Percentiles rank a stretch among this genome's conserved stretches.
These are phyloP conservation scores for human DNA, from an alignment of 2,113 vertebrate species.

Conservation along the genomic window GRCh38 chr12:59175001-59175500, in stretches of 20 bases:
- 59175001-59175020: background rate
- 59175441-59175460: background rate
- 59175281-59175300: background rate
- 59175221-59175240: background rate
- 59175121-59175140: background rate
- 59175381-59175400: background rate
- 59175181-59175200: background rate
- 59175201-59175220: background rate
- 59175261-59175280: background rate
- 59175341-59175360: background rate
- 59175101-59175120: background rate
- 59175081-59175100: background rate
- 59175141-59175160: background rate
- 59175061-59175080: background rate
- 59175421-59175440: background rate
- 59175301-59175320: background rate
- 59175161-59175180: background rate
- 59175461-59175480: background rate
- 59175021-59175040: background rate
- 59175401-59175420: background rate
- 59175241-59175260: slow-evolving; percentile 1
- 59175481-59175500: background rate
- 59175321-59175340: background rate
- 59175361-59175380: background rate
- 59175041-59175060: background rate